Evolutionary conservation across 2,113 vertebrate species (phyloP), one percentile per base, ranked within the genome.

Genomic region (Pollimyrus isidori): DNA sequence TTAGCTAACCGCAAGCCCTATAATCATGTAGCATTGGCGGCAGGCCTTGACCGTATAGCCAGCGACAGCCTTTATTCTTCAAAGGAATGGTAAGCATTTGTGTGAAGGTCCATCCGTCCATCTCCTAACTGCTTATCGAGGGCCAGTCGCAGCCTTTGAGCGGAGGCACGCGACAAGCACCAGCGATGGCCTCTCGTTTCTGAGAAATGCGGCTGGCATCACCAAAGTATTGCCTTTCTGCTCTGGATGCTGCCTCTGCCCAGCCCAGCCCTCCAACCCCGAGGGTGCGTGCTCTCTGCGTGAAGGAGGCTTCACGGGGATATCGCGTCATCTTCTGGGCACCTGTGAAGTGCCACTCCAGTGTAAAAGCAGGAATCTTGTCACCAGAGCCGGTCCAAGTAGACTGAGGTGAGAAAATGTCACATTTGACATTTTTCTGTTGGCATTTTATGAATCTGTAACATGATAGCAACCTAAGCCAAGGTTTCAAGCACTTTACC

Each of bases 1-100:
- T 93, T 91, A 92, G 90, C 89, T 88, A 53, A 23, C 52, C 7
- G 53, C 4, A 17, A 52, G 46, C 56, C 53, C 87, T 90, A 56
- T 88, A 85, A 90, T 90, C 45, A 42, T 21, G 80, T 46, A 46
- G 19, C 13, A 21, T 88, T 88, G 17, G 7, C 23, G 76, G 45
- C 26, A 11, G 21, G 4, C 53, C 21, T 39, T 65, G 26, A 17
- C 56, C 23, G 9, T 9, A n/a, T 62, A 26, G 50, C 50, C 85
- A 86, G 17, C 4, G 49, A 84, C 30, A 26, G 52, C 3, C 39
- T 56, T 50, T 39, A 58, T 62, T 82, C 49, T 82, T 26, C 69
- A 35, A 49, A 30, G 21, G n/a, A 69, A 69, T 30, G 62, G 62
- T 30, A 69, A 13, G 62, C 62, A 30, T 69, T 69, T 30, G n/a